A percentile compares a stretch with the other conserved stretches of the same genome.
phyloP scores from a whole-genome alignment of 2,888 invertebrate species.

The Dasypolia templi region DNA sequence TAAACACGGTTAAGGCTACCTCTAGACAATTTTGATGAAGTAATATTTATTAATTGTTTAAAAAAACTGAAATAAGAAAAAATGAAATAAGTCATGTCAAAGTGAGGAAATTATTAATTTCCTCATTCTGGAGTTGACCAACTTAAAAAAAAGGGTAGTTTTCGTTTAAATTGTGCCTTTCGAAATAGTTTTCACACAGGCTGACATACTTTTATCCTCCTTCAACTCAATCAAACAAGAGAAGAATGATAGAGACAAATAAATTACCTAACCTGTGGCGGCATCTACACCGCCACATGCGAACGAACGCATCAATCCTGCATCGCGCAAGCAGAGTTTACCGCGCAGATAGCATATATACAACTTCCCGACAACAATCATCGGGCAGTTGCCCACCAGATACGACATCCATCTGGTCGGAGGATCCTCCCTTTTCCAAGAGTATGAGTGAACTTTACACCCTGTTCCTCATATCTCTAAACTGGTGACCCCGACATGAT shows the following conservation, averaged over 20 bases:
- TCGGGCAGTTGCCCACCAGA: no score
- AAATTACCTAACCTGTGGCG: background rate
- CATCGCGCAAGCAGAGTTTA: no score
- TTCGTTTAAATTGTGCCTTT: conserved; percentile 17
- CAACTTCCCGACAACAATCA: no score
- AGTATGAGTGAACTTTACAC: no score
- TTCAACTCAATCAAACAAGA: conserved; percentile 18
- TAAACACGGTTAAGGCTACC: background rate
- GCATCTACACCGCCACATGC: no score
- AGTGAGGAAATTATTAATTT: conserved; percentile 16
- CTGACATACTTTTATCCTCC: conserved; percentile 13
- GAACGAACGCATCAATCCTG: no score
- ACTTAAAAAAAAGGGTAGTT: conserved; percentile 15
- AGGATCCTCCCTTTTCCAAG: no score
- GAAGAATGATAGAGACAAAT: no score
- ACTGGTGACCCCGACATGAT: no score
- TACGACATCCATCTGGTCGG: no score
- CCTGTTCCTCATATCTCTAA: no score
- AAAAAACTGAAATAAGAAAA: conserved; percentile 21
- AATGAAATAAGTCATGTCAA: conserved; percentile 7
- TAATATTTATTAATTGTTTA: conserved; percentile 1
- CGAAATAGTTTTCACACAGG: background rate
- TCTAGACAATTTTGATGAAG: background rate
- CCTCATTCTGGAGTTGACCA: conserved; percentile 16
- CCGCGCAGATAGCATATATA: no score